A percentile compares a stretch with the other conserved stretches of the same genome.
phyloP scores from a whole-genome alignment of 2,888 invertebrate species.

The Mellilla xanthometata region DNA sequence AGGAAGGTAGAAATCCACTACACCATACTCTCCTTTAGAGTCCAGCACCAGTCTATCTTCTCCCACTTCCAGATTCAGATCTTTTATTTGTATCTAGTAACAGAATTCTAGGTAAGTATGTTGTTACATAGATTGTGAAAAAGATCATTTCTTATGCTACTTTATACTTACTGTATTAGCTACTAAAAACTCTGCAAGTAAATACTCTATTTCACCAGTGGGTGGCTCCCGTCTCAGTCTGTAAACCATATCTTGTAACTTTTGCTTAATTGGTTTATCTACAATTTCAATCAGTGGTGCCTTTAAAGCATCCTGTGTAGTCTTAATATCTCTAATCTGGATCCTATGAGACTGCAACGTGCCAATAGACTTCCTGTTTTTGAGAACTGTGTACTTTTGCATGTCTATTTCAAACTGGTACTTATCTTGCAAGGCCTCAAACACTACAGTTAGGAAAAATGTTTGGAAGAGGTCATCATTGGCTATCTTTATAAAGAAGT shows the following conservation, averaged over 20 bases:
- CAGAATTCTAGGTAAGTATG: too few relatives aligned
- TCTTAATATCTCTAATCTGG: conserved; percentile 85
- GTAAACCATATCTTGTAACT: conserved; percentile 78
- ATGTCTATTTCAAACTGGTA: conserved; percentile 87
- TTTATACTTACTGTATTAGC: conserved; percentile 41
- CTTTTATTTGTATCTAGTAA: conserved; percentile 83
- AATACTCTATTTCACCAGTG: conserved; percentile 73
- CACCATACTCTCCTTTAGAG: conserved; percentile 80
- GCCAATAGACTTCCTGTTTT: conserved; percentile 89
- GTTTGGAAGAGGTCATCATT: conserved; percentile 87
- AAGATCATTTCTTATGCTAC: too few relatives aligned
- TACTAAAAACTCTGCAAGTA: conserved; percentile 85
- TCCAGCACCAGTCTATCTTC: conserved; percentile 89
- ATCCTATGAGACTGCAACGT: conserved; percentile 88
- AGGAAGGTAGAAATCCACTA: conserved; percentile 87
- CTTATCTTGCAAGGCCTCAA: conserved; percentile 90
- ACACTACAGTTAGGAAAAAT: conserved; percentile 90
- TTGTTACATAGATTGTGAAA: too few relatives aligned
- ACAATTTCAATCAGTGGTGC: conserved; percentile 85
- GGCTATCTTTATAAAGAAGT: conserved; percentile 89
- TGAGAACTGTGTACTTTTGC: conserved; percentile 85
- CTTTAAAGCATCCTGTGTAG: conserved; percentile 53
- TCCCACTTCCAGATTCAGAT: conserved; percentile 86
- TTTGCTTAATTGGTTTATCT: conserved; percentile 43
- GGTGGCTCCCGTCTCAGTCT: conserved; percentile 83